phyloP scores from a whole-genome alignment of 2,888 invertebrate species.

The Polylopha cassiicola region DNA sequence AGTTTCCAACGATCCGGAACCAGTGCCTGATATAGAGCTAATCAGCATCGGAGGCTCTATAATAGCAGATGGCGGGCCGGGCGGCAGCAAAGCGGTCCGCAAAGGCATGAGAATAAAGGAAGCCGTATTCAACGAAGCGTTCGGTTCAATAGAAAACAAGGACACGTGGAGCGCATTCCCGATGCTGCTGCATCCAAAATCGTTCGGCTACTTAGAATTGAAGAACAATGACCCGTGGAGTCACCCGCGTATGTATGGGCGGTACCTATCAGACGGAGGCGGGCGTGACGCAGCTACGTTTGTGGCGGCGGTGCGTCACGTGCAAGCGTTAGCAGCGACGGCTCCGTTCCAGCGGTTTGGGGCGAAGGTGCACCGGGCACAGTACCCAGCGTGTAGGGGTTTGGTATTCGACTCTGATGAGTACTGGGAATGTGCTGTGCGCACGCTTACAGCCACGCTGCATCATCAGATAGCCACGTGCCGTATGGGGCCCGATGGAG shows the following conservation, averaged over 20 bases:
- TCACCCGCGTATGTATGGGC: constrained; percentile 87
- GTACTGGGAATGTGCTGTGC: constrained; percentile 84
- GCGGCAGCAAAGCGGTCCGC: constrained; percentile 61
- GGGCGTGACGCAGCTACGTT: constrained; percentile 77
- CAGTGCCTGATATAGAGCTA: constrained; percentile 82
- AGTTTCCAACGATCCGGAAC: constrained; percentile 73
- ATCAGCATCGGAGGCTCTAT: constrained; percentile 80
- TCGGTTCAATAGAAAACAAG: constrained; percentile 69
- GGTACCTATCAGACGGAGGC: constrained; percentile 82
- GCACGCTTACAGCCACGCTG: constrained; percentile 77
- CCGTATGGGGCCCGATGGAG: constrained; percentile 82
- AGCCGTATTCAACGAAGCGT: constrained; percentile 74
- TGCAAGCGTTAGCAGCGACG: constrained; percentile 76
- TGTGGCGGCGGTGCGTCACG: constrained; percentile 79
- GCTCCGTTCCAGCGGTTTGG: constrained; percentile 78
- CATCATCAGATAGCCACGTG: constrained; percentile 83
- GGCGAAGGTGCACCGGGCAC: constrained; percentile 68
- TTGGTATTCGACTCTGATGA: constrained; percentile 75
- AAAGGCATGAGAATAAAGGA: constrained; percentile 76
- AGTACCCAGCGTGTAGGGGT: constrained; percentile 71
- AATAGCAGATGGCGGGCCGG: constrained; percentile 74
- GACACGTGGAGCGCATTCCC: constrained; percentile 81
- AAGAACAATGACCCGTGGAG: constrained; percentile 84
- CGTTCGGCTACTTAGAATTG: constrained; percentile 82
- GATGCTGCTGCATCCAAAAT: constrained; percentile 85